Evolutionary conservation across 2,888 invertebrate genomes (phyloP), one percentile per base, ranked within the genome.

Genomic region (Agonopterix alstromeriana): DNA sequence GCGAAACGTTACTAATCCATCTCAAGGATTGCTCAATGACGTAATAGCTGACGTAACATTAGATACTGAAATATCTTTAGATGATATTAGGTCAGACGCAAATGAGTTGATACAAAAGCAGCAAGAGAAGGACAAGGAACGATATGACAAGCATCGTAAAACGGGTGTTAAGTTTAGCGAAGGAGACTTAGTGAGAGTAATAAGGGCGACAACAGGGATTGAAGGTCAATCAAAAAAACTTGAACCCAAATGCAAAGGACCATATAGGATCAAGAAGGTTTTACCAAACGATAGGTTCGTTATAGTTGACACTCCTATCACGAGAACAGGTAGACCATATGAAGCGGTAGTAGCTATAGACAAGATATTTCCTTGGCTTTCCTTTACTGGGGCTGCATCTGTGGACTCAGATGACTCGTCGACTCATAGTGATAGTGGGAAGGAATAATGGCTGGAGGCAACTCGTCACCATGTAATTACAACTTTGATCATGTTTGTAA

Each of bases 181-280:
- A 27, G 49, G 49, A 1, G 49, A 49, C 12, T 14, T 49, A 9
- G 49, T 49, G 1, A 35, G 49, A 12, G 35, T 49, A 3, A 36
- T 38, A 2, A 9, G 49, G 0, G 46, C 49, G 1, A 45, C 9
- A 8, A 35, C 49, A 7, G 27, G 38, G 9, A 14, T 41, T 10
- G 40, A 43, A 10, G 53, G 53, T 10, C 50, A 48, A 8, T 50
- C 49, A 9, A 53, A 45, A 9, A 53, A 53, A 47, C 14, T 50
- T 8, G 49, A 50, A 46, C 42, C 50, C 1, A 53, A 53, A 36
- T 48, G 46, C 36, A n/a, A 12, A 43, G 49, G 52, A 0, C 52
- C 52, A 5, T 52, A 48, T 42, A 9, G 48, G 7, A 43, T 48
- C n/a, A 48, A 45, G 36, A 48, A 42, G 43, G 40, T 49, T 3